These are phyloP conservation scores for Tipula helvola DNA, from an alignment of 2,888 invertebrate genomes.

Conservation along the genomic window DNA sequence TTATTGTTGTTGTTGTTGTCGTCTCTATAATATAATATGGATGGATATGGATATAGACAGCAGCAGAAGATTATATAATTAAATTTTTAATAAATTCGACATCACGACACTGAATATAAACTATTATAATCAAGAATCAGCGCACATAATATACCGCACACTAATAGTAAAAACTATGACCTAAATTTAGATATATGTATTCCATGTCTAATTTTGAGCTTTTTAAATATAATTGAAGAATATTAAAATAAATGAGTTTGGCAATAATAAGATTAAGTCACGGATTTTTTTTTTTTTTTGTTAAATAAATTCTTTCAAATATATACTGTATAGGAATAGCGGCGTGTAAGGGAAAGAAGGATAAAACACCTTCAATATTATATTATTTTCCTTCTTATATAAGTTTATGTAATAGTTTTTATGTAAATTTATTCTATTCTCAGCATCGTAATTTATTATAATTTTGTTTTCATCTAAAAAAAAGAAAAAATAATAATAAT, in stretches of 20 bases:
- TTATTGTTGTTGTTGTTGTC: not conserved
- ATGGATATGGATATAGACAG: not conserved
- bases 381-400: not conserved
- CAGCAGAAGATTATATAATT: not conserved
- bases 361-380: not conserved
- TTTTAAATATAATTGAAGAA: not conserved
- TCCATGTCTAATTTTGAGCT: not conserved
- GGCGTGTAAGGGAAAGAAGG: not conserved
- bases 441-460: conserved; percentile 4
- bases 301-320: not conserved
- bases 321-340: not conserved
- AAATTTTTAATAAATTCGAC: not conserved
- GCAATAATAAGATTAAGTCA: not conserved
- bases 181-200: not conserved
- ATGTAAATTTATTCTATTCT: conserved; percentile 4
- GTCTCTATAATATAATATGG: not conserved
- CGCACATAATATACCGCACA: not conserved
- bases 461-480: not conserved
- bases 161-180: not conserved
- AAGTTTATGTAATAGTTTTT: conserved; percentile 4
- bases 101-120: not conserved
- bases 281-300: not conserved
- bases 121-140: not conserved
- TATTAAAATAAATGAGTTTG: not conserved
- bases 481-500: not conserved